These are phyloP conservation scores for Mermis nigrescens DNA, from an alignment of 2,888 invertebrate species.

Conservation along the genomic window DNA sequence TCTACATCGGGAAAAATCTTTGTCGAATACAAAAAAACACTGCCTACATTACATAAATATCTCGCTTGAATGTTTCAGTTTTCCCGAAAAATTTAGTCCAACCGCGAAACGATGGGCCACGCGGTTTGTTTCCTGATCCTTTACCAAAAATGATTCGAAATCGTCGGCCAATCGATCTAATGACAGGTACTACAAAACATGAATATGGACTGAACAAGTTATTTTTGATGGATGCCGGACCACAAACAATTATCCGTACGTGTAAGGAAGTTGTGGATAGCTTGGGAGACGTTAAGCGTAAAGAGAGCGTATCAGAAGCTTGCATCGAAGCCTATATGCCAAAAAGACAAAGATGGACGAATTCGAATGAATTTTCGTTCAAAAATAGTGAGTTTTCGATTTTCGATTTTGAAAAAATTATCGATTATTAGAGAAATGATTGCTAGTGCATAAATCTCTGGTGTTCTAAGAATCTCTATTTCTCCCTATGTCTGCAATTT, in stretches of 20 bases:
- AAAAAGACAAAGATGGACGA: too few relatives aligned
- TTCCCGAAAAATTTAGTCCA: neutral
- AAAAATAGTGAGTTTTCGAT: too few relatives aligned
- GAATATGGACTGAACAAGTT: neutral
- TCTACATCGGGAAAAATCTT: too few relatives aligned
- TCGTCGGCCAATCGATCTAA: neutral
- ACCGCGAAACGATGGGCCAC: constrained; percentile 2
- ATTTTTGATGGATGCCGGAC: neutral
- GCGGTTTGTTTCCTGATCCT: constrained; percentile 5
- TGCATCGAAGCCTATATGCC: neutral
- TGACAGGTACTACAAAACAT: constrained; percentile 9
- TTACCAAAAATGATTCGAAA: neutral
- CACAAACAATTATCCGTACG: neutral
- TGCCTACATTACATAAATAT: too few relatives aligned
- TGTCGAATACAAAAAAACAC: too few relatives aligned
- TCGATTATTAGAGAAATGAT: too few relatives aligned
- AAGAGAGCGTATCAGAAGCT: neutral
- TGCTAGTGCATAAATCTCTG: too few relatives aligned
- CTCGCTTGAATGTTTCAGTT: too few relatives aligned
- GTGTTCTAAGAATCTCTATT: too few relatives aligned
- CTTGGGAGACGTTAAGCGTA: neutral
- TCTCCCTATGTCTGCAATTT: too few relatives aligned
- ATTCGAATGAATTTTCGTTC: too few relatives aligned
- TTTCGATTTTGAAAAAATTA: too few relatives aligned
- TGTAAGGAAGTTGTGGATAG: neutral